phyloP scores from a whole-genome alignment of 2,113 vertebrate species.

The Chascanopsetta lugubris region DNA sequence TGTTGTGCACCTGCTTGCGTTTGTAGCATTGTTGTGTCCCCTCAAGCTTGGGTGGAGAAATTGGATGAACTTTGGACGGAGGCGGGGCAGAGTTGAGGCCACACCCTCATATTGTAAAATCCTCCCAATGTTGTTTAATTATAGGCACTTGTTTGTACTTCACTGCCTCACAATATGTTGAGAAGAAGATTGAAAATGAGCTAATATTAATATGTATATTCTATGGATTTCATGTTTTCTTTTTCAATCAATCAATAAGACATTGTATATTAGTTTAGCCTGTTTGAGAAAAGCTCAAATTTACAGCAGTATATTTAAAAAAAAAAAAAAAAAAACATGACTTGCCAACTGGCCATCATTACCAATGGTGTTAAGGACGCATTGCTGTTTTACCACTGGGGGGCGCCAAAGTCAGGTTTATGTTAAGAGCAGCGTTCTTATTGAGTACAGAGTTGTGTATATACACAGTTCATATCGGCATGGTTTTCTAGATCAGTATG shows the following conservation, averaged over 20 bases:
- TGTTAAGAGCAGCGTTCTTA: neutral
- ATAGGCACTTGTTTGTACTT: neutral
- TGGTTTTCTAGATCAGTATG: slow-evolving; percentile 5
- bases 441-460: too few species aligned
- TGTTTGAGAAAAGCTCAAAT: too few species aligned
- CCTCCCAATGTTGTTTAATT: neutral
- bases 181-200: neutral
- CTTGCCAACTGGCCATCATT: too few species aligned
- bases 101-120: neutral
- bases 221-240: neutral
- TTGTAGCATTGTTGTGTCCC: neutral
- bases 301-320: neutral
- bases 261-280: too few species aligned
- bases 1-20: neutral
- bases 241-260: too few species aligned
- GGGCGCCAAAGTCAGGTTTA: neutral
- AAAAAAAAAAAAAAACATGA: neutral
- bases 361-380: too few species aligned
- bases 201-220: too few species aligned
- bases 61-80: too few species aligned
- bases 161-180: neutral
- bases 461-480: neutral
- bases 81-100: neutral
- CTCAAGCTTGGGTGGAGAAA: neutral
- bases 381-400: neutral